phyloP scores from a whole-genome alignment of 1,140 invertebrate species.

The Scaptomyza montana region DNA sequence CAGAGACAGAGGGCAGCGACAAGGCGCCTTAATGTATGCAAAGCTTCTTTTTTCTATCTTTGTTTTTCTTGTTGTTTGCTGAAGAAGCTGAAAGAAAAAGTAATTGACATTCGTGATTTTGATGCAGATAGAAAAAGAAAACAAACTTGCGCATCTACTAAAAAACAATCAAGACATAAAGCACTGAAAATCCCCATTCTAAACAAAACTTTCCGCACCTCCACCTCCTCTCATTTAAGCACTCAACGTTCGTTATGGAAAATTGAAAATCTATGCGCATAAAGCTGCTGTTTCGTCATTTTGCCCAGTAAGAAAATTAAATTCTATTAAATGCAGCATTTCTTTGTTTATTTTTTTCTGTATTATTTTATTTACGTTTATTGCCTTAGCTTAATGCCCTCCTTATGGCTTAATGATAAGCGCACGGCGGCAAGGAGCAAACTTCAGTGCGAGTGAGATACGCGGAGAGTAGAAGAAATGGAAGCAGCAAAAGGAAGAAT shows the following conservation, averaged over 20 bases:
- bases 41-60: conserved; percentile 16
- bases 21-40: conserved; percentile 66
- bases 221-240: neutral
- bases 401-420: conserved; percentile 38
- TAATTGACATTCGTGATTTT: conserved; percentile 78
- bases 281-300: conserved; percentile 18
- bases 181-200: neutral
- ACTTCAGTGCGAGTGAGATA: conserved; percentile 6
- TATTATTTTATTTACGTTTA: conserved; percentile 48
- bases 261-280: conserved; percentile 64
- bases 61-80: neutral
- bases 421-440: neutral
- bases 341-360: conserved; percentile 8
- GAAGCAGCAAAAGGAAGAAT: neutral
- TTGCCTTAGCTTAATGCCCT: conserved; percentile 33
- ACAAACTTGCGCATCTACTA: conserved; percentile 54
- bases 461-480: neutral
- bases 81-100: conserved; percentile 28
- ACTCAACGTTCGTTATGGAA: conserved; percentile 52
- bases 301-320: conserved; percentile 48
- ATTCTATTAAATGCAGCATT: conserved; percentile 54
- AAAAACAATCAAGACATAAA: conserved; percentile 77
- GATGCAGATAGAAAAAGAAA: conserved; percentile 64
- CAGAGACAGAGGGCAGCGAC: neutral
- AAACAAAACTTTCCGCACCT: neutral